These are phyloP conservation scores for Nibea albiflora DNA, from an alignment of 2,113 vertebrate species.

Conservation along the genomic window DNA sequence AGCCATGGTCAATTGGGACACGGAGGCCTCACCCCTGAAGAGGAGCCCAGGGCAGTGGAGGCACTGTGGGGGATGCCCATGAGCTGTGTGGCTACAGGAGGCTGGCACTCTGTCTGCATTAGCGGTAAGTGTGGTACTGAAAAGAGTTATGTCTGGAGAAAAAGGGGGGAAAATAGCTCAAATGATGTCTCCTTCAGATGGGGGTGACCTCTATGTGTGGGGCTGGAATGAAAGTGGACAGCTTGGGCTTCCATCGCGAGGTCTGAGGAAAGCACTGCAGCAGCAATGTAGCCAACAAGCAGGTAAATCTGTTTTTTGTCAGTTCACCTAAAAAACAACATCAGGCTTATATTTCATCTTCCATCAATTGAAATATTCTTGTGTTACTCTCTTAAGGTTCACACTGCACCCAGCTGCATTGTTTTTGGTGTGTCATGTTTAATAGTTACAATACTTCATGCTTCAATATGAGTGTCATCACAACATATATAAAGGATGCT, in stretches of 20 bases:
- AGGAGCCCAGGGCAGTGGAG: constrained; percentile 88
- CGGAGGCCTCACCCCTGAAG: constrained; percentile 83
- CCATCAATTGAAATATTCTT: neutral
- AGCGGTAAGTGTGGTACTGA: constrained; percentile 84
- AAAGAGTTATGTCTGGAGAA: neutral
- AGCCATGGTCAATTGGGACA: constrained; percentile 97
- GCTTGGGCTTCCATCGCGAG: constrained; percentile 89
- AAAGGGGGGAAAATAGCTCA: neutral
- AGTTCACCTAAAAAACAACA: neutral
- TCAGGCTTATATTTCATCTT: neutral
- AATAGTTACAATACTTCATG: too few relatives aligned
- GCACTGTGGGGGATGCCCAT: constrained; percentile 89
- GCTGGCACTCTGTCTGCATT: constrained; percentile 91
- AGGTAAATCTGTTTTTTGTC: constrained; percentile 47
- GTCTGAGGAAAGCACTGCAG: constrained; percentile 57
- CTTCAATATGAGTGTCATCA: neutral
- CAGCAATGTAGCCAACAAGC: constrained; percentile 30
- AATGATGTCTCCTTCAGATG: constrained; percentile 76
- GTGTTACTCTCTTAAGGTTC: too few relatives aligned
- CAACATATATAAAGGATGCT: neutral
- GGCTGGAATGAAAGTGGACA: constrained; percentile 98
- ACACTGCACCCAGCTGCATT: neutral
- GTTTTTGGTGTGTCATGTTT: neutral
- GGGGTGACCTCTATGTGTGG: constrained; percentile 93
- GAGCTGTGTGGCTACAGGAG: constrained; percentile 86